These are phyloP conservation scores for Bucorvus abyssinicus DNA, from an alignment of 2,797 vertebrate species.

Conservation along the genomic window DNA sequence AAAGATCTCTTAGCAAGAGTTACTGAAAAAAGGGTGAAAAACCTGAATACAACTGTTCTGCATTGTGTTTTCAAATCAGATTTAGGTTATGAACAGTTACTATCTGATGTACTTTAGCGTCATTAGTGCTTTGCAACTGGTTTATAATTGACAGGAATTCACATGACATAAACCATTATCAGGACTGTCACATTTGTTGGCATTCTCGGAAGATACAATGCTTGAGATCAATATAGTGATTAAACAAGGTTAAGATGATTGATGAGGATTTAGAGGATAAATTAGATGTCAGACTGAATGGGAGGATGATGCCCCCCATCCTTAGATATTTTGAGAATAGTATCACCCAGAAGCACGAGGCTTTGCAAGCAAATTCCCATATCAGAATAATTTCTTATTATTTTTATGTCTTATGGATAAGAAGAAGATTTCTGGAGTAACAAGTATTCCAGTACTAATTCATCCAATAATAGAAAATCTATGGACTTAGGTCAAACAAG, in stretches of 20 bases:
- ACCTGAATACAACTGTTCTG: background rate
- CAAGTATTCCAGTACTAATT: background rate
- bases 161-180: background rate
- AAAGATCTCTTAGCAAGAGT: background rate
- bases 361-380: background rate
- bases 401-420: background rate
- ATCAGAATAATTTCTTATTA: background rate
- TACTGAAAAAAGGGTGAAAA: background rate
- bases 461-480: background rate
- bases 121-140: background rate
- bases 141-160: background rate
- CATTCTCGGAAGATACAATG: background rate
- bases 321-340: background rate
- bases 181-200: background rate
- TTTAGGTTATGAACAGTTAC: background rate
- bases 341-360: background rate
- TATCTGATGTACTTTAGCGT: background rate
- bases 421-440: background rate
- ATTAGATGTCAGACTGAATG: background rate
- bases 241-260: background rate
- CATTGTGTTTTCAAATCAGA: background rate
- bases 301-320: background rate
- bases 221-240: background rate
- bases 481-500: background rate
- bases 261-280: background rate